A percentile compares a stretch with the other conserved stretches of the same genome.
Evolutionary conservation across 2,797 vertebrate genomes (phyloP).

Genomic region (Lophura swinhoii): DNA sequence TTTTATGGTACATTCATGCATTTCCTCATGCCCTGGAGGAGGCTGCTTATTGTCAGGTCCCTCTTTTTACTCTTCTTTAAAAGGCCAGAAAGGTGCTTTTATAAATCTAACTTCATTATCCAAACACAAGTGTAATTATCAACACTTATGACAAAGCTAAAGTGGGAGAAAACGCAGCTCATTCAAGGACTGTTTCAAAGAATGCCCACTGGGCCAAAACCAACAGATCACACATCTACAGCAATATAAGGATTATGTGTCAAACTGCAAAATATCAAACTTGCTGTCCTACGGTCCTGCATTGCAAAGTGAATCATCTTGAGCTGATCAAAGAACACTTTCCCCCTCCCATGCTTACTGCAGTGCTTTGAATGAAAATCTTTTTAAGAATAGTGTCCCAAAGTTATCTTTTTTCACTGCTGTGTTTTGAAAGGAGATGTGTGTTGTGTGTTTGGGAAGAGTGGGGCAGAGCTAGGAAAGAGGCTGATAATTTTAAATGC

Average conservation of each 20-base stretch:
- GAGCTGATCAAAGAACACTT: not conserved
- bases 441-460: not conserved
- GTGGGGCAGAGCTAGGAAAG: not conserved
- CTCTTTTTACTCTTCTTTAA: not conserved
- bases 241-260: not conserved
- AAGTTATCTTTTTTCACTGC: not conserved
- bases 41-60: not conserved
- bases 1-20: not conserved
- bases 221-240: not conserved
- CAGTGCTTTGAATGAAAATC: not conserved
- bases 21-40: not conserved
- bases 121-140: not conserved
- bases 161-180: not conserved
- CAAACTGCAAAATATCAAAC: slow-evolving; percentile 27
- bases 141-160: not conserved
- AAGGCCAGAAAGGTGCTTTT: accelerated
- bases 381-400: not conserved
- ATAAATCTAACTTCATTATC: not conserved
- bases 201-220: not conserved
- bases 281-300: not conserved
- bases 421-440: not conserved
- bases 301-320: not conserved
- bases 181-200: not conserved
- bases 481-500: not conserved
- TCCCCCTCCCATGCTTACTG: not conserved